Conservation (phyloP, 2,113 vertebrate species). For the Clarias magur region DNA sequence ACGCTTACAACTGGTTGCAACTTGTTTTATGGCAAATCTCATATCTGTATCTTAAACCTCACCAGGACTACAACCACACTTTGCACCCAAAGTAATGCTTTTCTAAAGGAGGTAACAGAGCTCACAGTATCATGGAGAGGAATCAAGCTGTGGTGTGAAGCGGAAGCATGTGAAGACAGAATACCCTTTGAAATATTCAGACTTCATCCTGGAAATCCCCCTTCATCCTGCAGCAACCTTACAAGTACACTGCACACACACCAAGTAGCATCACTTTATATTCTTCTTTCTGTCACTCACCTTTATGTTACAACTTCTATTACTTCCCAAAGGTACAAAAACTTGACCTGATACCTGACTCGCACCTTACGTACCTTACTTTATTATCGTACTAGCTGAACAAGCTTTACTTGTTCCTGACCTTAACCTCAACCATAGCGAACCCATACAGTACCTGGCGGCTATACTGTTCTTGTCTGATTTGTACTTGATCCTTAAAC, state of each 20-base stretch:
- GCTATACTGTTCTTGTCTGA: neutral
- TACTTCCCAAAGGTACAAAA: neutral
- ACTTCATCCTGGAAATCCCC: slow-evolving; percentile 29
- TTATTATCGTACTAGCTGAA: too few species aligned
- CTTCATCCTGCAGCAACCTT: neutral
- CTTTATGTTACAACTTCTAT: neutral
- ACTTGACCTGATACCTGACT: slow-evolving; percentile 5
- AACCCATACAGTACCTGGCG: neutral
- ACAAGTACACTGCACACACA: neutral
- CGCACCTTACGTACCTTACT: neutral
- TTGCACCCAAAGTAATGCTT: neutral
- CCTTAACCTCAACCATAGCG: neutral
- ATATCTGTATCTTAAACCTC: neutral
- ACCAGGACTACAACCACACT: neutral
- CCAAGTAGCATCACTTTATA: neutral
- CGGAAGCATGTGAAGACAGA: neutral
- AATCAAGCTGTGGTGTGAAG: neutral
- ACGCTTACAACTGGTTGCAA: neutral
- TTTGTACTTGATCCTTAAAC: neutral
- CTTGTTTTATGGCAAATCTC: neutral
- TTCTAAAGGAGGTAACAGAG: neutral
- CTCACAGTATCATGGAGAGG: neutral
- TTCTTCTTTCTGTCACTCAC: neutral
- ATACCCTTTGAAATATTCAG: neutral
- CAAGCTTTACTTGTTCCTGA: neutral